Evolutionary conservation across 2,113 vertebrate species (phyloP).

Genomic region (Saccopteryx leptura): DNA sequence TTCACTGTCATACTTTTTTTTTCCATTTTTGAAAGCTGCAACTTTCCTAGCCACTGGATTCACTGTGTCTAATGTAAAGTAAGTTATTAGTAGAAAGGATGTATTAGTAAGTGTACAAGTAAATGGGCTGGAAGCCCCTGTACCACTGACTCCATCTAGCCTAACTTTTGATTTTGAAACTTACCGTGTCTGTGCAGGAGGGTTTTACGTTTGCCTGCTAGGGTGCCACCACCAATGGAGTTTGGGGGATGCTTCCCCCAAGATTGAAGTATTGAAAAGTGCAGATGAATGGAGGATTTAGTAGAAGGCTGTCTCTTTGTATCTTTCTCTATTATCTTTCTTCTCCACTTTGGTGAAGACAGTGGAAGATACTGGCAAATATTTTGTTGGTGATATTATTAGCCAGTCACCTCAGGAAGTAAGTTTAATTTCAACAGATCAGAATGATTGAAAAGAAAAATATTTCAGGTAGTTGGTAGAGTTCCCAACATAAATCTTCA

Average conservation of each 20-base stretch:
- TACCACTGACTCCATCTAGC: neutral
- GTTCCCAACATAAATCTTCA: neutral
- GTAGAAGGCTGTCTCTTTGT: neutral
- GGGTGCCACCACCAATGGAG: neutral
- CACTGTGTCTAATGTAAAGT: neutral
- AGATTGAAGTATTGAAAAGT: neutral
- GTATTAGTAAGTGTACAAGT: neutral
- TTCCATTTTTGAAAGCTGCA: neutral
- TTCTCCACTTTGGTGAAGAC: neutral
- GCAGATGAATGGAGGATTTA: neutral
- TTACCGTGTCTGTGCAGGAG: neutral
- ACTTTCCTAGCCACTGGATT: neutral
- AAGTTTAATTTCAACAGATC: neutral
- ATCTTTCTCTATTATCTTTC: neutral
- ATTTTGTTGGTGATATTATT: neutral
- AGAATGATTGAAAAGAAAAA: conserved; percentile 33
- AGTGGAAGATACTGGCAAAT: neutral
- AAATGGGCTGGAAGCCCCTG: neutral
- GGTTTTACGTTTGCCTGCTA: neutral
- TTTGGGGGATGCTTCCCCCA: neutral
- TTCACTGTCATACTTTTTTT: neutral
- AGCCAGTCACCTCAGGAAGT: neutral
- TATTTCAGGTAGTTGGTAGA: conserved; percentile 11
- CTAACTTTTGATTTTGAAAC: neutral
- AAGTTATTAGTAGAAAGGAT: neutral